Conservation (phyloP, 1,140 invertebrate species). For the Dendroctonus ponderosae region DNA sequence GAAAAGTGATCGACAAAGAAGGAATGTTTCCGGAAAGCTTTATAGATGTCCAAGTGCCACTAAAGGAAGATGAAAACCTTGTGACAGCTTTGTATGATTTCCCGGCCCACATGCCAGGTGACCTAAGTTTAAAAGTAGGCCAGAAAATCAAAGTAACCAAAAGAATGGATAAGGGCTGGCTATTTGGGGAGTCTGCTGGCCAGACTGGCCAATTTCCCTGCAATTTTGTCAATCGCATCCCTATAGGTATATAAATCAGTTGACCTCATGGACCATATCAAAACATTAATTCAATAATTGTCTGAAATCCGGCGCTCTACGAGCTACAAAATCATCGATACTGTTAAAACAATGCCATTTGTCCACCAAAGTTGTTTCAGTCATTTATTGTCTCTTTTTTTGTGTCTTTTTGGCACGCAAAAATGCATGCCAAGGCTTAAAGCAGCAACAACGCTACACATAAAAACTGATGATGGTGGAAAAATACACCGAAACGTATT, state of each 20-base stretch:
- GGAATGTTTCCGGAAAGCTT: conserved; percentile 82
- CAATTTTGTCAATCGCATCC: conserved; percentile 66
- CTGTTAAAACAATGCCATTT: too few relatives aligned
- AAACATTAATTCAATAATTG: background rate
- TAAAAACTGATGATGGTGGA: too few relatives aligned
- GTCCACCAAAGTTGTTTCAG: too few relatives aligned
- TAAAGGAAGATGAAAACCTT: conserved; percentile 52
- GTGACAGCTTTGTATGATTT: conserved; percentile 57
- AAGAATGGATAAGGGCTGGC: conserved; percentile 77
- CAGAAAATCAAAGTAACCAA: conserved; percentile 69
- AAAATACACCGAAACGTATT: too few relatives aligned
- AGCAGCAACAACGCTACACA: too few relatives aligned
- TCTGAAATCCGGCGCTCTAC: too few relatives aligned
- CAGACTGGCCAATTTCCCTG: conserved; percentile 76
- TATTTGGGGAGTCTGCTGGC: conserved; percentile 69
- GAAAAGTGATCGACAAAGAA: conserved; percentile 60
- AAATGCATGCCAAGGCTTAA: too few relatives aligned
- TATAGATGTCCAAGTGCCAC: conserved; percentile 72
- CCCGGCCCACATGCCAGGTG: conserved; percentile 51
- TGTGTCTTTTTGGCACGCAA: too few relatives aligned
- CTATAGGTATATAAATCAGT: conserved; percentile 23
- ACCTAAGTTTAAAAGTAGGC: conserved; percentile 59
- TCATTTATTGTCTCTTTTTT: too few relatives aligned
- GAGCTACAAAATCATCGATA: too few relatives aligned
- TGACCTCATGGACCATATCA: background rate